Percentiles rank a stretch among this genome's conserved stretches.
phyloP scores from a whole-genome alignment of 1,140 invertebrate genomes.

The Proales similis region DNA sequence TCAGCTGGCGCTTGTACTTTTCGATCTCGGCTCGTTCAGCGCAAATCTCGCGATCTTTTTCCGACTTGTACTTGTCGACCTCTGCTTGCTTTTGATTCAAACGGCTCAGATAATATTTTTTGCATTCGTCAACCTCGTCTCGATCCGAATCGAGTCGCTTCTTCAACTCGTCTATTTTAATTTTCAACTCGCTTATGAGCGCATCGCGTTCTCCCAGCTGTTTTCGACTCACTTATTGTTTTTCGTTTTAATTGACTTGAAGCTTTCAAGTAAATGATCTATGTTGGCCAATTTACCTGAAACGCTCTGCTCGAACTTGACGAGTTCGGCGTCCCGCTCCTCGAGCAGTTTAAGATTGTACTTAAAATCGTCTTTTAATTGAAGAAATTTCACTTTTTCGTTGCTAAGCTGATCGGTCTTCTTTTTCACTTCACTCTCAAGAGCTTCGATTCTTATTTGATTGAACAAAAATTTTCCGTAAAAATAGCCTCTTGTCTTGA shows the following conservation, averaged over 20 bases:
- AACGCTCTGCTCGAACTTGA: constrained; percentile 47
- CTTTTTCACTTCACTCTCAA: constrained; percentile 43
- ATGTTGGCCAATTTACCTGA: constrained; percentile 41
- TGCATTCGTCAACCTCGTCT: constrained; percentile 45
- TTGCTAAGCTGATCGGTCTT: constrained; percentile 44
- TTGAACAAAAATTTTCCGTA: constrained; percentile 9
- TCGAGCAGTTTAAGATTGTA: constrained; percentile 49
- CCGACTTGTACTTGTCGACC: constrained; percentile 46
- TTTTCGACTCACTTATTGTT: constrained; percentile 41
- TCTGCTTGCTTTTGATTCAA: constrained; percentile 50
- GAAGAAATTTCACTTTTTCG: constrained; percentile 43
- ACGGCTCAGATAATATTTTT: constrained; percentile 47
- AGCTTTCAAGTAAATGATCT: constrained; percentile 1
- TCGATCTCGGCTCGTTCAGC: constrained; percentile 48
- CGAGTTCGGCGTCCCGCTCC: constrained; percentile 49
- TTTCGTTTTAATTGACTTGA: constrained; percentile 1
- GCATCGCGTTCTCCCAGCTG: constrained; percentile 44
- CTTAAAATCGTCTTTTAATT: constrained; percentile 51
- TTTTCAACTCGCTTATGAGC: constrained; percentile 49
- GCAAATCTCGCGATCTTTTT: constrained; percentile 46
- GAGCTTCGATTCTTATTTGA: constrained; percentile 42
- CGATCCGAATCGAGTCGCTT: constrained; percentile 42
- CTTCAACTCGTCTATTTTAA: constrained; percentile 46
- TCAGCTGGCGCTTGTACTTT: constrained; percentile 45
- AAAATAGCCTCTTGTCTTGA: not conserved